phyloP scores from a whole-genome alignment of 2,113 vertebrate genomes.

The Zingel zingel region DNA sequence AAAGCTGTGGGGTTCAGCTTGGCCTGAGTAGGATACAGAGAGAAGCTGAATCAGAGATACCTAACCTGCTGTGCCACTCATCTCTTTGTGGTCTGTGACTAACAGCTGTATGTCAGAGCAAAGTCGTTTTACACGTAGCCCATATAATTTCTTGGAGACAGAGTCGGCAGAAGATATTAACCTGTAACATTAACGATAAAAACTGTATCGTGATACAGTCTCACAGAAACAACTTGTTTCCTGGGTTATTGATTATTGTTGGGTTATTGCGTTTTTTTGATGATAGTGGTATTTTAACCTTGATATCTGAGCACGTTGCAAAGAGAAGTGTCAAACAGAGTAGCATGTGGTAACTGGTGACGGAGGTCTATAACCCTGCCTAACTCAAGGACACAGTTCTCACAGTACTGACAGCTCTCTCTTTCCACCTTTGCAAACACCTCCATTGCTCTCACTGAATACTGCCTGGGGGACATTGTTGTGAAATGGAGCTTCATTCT shows the following conservation, averaged over 20 bases:
- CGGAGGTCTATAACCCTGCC: constrained; percentile 59
- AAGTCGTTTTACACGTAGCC: constrained; percentile 34
- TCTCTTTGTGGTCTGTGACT: constrained; percentile 58
- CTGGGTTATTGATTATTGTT: neutral
- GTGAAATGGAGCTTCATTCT: constrained; percentile 55
- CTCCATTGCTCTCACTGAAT: constrained; percentile 39
- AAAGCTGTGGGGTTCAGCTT: constrained; percentile 71
- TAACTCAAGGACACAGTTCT: constrained; percentile 74
- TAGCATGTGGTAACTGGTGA: constrained; percentile 72
- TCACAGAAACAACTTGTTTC: neutral
- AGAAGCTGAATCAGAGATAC: constrained; percentile 71
- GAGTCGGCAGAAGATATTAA: too few relatives aligned
- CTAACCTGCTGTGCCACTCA: constrained; percentile 57
- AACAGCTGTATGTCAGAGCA: constrained; percentile 32
- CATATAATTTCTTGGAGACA: too few relatives aligned
- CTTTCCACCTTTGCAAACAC: constrained; percentile 43
- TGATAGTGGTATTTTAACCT: constrained; percentile 37
- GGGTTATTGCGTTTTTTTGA: constrained; percentile 2
- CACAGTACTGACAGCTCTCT: constrained; percentile 19
- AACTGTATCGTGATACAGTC: too few relatives aligned
- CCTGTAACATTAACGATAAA: too few relatives aligned
- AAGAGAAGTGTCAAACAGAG: constrained; percentile 53
- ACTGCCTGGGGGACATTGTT: constrained; percentile 38
- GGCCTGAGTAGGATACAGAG: constrained; percentile 44
- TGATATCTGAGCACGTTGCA: constrained; percentile 48